Percentiles rank a stretch among this genome's conserved stretches.
phyloP scores from a whole-genome alignment of 2,797 vertebrate species.

The Sparus aurata region DNA sequence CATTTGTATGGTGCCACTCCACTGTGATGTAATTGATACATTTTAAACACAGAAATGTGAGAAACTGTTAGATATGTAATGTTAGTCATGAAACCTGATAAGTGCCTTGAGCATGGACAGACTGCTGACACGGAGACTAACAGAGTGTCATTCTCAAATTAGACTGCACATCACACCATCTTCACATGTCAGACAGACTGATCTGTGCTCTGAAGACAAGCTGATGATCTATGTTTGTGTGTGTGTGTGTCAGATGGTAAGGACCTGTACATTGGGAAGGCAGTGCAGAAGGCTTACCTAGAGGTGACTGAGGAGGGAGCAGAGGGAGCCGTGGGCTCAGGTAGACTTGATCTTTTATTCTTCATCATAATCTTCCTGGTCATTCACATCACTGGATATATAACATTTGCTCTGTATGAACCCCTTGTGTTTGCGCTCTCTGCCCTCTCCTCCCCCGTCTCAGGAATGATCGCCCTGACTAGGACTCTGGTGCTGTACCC shows the following conservation, averaged over 20 bases:
- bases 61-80: too few species aligned
- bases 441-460: neutral
- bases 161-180: neutral
- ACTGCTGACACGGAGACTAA: neutral
- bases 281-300: slow-evolving; percentile 94
- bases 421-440: neutral
- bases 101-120: neutral
- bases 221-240: slow-evolving; percentile 12
- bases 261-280: slow-evolving; percentile 93
- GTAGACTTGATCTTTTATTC: slow-evolving; percentile 73
- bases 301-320: slow-evolving; percentile 98
- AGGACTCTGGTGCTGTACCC: slow-evolving; percentile 96
- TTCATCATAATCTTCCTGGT: neutral
- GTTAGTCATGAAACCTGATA: too few species aligned
- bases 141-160: neutral
- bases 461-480: slow-evolving; percentile 96
- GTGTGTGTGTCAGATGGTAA: slow-evolving; percentile 82
- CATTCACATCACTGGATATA: neutral
- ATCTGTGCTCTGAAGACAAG: neutral
- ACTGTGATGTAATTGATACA: too few species aligned
- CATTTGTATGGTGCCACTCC: too few species aligned
- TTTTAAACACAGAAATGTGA: too few species aligned
- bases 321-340: slow-evolving; percentile 94
- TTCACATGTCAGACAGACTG: slow-evolving; percentile 4
- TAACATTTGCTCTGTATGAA: neutral